Base-by-base conservation (phyloP, 1,140 invertebrate species). In the Pollicipes pollicipes region DNA sequence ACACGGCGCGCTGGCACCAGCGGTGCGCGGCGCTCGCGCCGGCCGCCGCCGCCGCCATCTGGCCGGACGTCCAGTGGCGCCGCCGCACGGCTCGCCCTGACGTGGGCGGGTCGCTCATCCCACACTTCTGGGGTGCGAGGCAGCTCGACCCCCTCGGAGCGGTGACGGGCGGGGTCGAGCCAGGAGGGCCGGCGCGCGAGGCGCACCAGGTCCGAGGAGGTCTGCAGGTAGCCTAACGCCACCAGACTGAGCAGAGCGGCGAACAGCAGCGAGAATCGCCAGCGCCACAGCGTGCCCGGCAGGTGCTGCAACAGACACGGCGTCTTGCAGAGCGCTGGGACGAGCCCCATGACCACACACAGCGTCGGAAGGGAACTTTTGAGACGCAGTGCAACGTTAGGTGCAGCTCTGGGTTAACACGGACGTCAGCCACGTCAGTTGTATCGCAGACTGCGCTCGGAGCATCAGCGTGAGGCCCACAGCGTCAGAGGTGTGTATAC, bases 1-100 rank as follows among this genome's bases (percentile, higher is more conserved):
- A 88, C 70, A 28, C 76, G 69, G 30, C 74, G 72, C 0, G 72
- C 28, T n/a, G 76, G 76, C 30, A 76, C 71, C 32, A 66, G 28
- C 64, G 45, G 37, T 29, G 21, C 35, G 30, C 27, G 27, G 68
- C 29, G 45, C 10, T 30, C 64, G n/a, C 71, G 30, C 28, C 71
- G 27, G 71, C 32, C 28, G 24, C 67, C 71, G 8, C 70, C 37
- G 28, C 35, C 69, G 45, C 29, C 58, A 29, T 37, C n/a, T 30
- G 71, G 26, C 31, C 31, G 64, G 10, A 28, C n/a, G 31, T 28
- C 29, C 28, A 68, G 67, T n/a, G 31, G 29, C 68, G 66, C 71
- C 71, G 17, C 70, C 71, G 31, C 68, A 66, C 31, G 45, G 24
- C 24, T 30, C 72, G 58, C 67, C n/a, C n/a, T n/a, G n/a, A n/a